phyloP scores from a whole-genome alignment of 2,888 invertebrate species.

The Epistrophe grossulariae region DNA sequence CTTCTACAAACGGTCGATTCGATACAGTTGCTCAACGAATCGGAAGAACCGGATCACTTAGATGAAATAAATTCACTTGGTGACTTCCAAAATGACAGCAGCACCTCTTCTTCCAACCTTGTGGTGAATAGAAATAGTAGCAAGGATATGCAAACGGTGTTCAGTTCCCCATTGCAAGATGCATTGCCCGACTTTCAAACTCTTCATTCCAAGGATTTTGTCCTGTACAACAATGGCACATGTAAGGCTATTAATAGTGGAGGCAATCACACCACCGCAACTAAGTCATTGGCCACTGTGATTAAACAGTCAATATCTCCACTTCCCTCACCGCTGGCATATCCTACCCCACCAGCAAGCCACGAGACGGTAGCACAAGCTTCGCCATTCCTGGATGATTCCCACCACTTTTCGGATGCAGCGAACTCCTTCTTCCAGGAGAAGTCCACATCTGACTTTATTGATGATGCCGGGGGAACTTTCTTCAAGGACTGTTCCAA shows the following conservation, averaged over 20 bases:
- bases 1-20: constrained; percentile 88
- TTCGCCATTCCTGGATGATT: constrained; percentile 84
- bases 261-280: constrained; percentile 73
- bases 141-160: constrained; percentile 88
- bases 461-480: constrained; percentile 78
- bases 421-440: constrained; percentile 83
- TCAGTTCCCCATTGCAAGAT: constrained; percentile 91
- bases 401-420: constrained; percentile 81
- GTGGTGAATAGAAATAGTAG: constrained; percentile 73
- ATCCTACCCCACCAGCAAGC: constrained; percentile 94
- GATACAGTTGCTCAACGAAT: constrained; percentile 87
- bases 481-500: constrained; percentile 80
- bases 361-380: constrained; percentile 88
- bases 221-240: constrained; percentile 82
- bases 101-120: constrained; percentile 81
- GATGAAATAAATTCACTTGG: constrained; percentile 84
- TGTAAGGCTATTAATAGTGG: constrained; percentile 80
- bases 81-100: constrained; percentile 77
- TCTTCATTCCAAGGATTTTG: constrained; percentile 87
- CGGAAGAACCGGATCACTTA: constrained; percentile 86
- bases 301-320: constrained; percentile 85
- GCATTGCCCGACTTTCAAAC: constrained; percentile 93
- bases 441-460: constrained; percentile 80
- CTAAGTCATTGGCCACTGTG: constrained; percentile 65
- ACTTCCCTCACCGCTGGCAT: constrained; percentile 89